Conservation (phyloP, 30 jellyfish, hydroid and myxozoan genomes). For the Aurelia sp. region DNA sequence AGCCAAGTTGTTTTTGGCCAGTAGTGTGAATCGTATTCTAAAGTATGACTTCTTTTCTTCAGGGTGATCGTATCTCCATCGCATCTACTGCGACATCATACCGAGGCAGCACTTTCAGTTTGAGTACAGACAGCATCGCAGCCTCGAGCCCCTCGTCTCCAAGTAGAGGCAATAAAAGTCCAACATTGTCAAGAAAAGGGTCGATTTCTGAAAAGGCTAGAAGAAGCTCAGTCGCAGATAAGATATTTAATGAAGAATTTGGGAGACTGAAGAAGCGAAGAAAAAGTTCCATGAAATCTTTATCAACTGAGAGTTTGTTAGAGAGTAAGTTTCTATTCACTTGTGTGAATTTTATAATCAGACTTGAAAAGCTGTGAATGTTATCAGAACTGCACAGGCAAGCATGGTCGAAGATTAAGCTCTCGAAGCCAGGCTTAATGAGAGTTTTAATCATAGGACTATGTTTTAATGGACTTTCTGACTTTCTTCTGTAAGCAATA, state of each 20-base stretch:
- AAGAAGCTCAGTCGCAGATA: conserved; percentile 86
- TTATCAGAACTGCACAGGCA: no score
- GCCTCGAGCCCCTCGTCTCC: conserved; percentile 45
- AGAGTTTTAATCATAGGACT: no score
- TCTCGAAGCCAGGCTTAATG: no score
- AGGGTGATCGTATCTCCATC: conserved; percentile 89
- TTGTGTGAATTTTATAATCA: no score
- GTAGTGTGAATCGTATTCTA: no score
- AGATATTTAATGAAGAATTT: conserved; percentile 68
- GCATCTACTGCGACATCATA: conserved; percentile 73
- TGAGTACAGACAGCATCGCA: conserved; percentile 70
- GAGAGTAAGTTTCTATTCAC: conserved; percentile 55
- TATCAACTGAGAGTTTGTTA: conserved; percentile 74
- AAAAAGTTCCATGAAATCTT: conserved; percentile 58
- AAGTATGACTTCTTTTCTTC: neutral
- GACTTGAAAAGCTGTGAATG: no score
- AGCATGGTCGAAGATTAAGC: no score
- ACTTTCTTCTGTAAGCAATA: no score
- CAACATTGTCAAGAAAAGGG: conserved; percentile 38
- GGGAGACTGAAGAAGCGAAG: conserved; percentile 62
- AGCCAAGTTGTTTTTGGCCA: no score
- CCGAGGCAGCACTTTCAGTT: conserved; percentile 74
- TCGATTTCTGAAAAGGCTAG: conserved; percentile 62
- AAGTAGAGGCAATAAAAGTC: conserved; percentile 49
- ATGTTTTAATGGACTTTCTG: no score